Conservation (phyloP, 2,113 vertebrate genomes). For the Tachysurus fulvidraco region DNA sequence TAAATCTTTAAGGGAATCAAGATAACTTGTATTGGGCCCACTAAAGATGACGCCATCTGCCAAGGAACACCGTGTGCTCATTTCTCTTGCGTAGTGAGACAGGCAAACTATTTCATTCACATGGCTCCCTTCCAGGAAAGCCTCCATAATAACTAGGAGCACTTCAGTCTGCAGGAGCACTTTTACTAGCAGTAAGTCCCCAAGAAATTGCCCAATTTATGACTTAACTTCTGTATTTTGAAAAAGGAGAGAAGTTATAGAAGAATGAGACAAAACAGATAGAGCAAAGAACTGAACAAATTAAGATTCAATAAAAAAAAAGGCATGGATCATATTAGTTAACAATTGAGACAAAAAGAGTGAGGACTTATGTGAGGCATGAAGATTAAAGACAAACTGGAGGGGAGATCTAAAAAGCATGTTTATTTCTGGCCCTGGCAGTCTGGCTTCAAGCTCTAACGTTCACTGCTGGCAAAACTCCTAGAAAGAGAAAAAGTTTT, state of each 20-base stretch:
- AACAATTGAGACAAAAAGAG: conserved; percentile 15
- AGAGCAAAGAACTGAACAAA: conserved; percentile 13
- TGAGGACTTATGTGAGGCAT: conserved; percentile 37
- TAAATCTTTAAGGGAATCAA: conserved; percentile 28
- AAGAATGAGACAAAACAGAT: conserved; percentile 37
- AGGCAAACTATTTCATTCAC: conserved; percentile 54
- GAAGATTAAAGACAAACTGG: conserved; percentile 51
- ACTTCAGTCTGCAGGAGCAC: conserved; percentile 37
- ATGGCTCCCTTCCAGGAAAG: conserved; percentile 39
- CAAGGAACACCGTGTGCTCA: conserved; percentile 79
- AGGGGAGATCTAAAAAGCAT: conserved; percentile 78
- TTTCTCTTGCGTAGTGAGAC: conserved; percentile 56
- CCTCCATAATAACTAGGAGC: conserved; percentile 50
- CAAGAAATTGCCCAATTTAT: conserved; percentile 60
- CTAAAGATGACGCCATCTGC: conserved; percentile 44
- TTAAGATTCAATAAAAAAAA: conserved; percentile 13
- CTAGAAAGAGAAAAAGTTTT: conserved; percentile 56
- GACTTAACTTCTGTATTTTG: conserved; percentile 32
- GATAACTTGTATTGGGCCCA: conserved; percentile 48
- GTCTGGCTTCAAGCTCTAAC: conserved; percentile 73
- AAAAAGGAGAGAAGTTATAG: background rate
- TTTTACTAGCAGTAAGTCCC: conserved; percentile 61
- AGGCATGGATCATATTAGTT: conserved; percentile 1
- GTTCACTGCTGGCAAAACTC: conserved; percentile 78
- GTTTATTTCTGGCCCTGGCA: conserved; percentile 81